Percentiles rank a stretch among this genome's conserved stretches.
phyloP scores from a whole-genome alignment of 2,888 invertebrate genomes.

The Mesoligia furuncula region DNA sequence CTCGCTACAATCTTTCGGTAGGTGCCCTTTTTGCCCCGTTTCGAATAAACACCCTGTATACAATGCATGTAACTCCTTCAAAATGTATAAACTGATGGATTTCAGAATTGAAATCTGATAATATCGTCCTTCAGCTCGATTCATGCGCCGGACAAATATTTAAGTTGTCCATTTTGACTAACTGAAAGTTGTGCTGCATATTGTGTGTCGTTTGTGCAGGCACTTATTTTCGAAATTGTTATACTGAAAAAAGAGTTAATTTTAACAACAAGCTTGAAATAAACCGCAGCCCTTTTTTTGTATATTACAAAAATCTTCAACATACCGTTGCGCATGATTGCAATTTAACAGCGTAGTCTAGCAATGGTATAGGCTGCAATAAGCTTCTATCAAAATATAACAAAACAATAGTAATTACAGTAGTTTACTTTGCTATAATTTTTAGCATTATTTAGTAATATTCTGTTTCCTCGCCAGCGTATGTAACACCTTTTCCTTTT shows the following conservation, averaged over 20 bases:
- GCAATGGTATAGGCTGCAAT: background rate
- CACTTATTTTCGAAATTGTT: background rate
- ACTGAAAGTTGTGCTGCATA: background rate
- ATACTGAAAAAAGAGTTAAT: background rate
- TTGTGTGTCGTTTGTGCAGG: background rate
- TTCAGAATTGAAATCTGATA: background rate
- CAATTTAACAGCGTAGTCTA: background rate
- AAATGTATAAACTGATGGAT: background rate
- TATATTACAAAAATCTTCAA: background rate
- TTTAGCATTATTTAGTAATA: conserved; percentile 20
- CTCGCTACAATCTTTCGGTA: background rate
- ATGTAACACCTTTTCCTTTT: conserved; percentile 48
- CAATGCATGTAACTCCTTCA: conserved; percentile 37
- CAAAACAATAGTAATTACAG: conserved; percentile 6
- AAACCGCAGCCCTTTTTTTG: background rate
- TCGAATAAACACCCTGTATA: conserved; percentile 10
- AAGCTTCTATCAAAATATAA: background rate
- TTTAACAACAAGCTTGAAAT: background rate
- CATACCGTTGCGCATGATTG: background rate
- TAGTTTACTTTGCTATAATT: conserved; percentile 14
- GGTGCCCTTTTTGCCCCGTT: background rate
- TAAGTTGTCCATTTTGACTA: no score
- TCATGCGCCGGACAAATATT: background rate
- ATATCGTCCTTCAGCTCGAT: background rate
- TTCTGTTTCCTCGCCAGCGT: conserved; percentile 42